Percentiles rank a stretch among this genome's conserved stretches.
Evolutionary conservation across 2,888 invertebrate species (phyloP).

Genomic region (Phymatocera aterrima): DNA sequence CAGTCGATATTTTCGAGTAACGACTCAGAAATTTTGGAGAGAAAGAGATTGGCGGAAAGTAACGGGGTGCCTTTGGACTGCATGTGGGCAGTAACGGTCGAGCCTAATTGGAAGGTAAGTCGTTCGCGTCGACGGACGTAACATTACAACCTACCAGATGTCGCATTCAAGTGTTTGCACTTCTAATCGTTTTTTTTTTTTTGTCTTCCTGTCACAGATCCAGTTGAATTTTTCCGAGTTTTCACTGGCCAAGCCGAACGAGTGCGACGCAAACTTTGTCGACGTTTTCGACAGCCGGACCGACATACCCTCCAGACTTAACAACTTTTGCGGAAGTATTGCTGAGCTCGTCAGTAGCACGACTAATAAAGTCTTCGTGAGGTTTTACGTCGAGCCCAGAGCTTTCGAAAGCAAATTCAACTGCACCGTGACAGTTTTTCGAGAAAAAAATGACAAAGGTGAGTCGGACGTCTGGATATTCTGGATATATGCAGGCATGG

Average conservation of each 20-base stretch:
- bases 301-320: constrained; percentile 79
- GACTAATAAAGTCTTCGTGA: constrained; percentile 83
- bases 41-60: constrained; percentile 76
- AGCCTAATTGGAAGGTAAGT: constrained; percentile 81
- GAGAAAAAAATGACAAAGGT: constrained; percentile 78
- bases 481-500: no score
- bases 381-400: constrained; percentile 83
- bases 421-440: constrained; percentile 86
- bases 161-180: background rate
- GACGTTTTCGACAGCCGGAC: constrained; percentile 83
- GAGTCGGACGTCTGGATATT: constrained; percentile 57
- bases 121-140: constrained; percentile 18
- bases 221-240: constrained; percentile 82
- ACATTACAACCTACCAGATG: background rate
- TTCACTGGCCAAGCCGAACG: constrained; percentile 83
- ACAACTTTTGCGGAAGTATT: constrained; percentile 90
- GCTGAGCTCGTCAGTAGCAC: constrained; percentile 85
- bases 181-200: background rate
- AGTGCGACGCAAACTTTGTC: constrained; percentile 86
- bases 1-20: constrained; percentile 78
- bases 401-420: constrained; percentile 81
- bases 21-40: constrained; percentile 72
- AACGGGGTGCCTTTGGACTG: constrained; percentile 83
- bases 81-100: constrained; percentile 84
- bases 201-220: constrained; percentile 76